These are phyloP conservation scores for Pseudomyrmex sp. DNA, from an alignment of 1,140 invertebrate genomes.

Conservation along the genomic window DNA sequence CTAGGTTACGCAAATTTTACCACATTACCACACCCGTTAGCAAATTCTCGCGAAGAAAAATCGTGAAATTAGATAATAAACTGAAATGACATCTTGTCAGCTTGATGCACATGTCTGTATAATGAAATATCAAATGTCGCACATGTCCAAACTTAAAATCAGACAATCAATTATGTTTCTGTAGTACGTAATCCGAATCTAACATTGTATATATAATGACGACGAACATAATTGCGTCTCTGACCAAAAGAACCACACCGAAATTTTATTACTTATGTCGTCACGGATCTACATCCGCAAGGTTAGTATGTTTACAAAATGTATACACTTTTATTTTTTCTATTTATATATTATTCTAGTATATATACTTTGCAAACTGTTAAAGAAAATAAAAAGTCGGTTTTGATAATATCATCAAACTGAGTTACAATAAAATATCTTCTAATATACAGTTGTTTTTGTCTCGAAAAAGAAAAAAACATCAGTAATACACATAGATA, in stretches of 20 bases:
- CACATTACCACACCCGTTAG: too few species aligned
- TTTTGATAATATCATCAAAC: too few species aligned
- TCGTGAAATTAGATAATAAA: slow-evolving; percentile 32
- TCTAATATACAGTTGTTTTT: too few species aligned
- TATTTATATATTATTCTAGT: too few species aligned
- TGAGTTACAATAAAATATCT: too few species aligned
- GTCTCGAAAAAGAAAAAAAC: too few species aligned
- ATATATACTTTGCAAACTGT: too few species aligned
- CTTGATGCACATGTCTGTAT: background rate
- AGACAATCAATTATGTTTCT: background rate
- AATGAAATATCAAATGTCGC: too few species aligned
- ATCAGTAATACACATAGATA: too few species aligned
- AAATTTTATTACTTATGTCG: slow-evolving; percentile 18
- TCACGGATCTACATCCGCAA: slow-evolving; percentile 10
- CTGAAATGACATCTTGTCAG: background rate
- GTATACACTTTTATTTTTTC: too few species aligned
- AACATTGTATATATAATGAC: background rate
- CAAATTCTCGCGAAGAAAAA: background rate
- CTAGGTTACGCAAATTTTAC: too few species aligned
- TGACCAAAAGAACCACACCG: slow-evolving; percentile 21
- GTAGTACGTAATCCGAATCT: slow-evolving; percentile 2
- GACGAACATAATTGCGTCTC: background rate
- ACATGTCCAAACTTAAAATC: background rate
- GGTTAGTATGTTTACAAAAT: background rate
- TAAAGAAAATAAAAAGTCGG: too few species aligned